Evolutionary conservation across 2,113 vertebrate species (phyloP).

Genomic region (Corydoras maculifer): DNA sequence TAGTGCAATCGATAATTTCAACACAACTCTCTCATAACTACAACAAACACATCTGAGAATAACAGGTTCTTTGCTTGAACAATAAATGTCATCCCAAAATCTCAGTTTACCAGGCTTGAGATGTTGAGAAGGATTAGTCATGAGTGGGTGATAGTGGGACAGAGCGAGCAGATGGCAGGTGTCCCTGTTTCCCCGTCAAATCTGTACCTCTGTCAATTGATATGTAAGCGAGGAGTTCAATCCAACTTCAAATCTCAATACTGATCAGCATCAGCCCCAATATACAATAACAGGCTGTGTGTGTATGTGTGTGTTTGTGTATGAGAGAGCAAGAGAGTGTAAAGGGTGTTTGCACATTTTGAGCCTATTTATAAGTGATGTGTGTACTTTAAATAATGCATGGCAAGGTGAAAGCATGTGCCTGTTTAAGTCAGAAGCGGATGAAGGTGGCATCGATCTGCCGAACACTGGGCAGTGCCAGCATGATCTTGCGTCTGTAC

Average conservation of each 20-base stretch:
- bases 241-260: background rate
- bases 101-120: no score
- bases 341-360: background rate
- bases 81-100: no score
- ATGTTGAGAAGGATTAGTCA: no score
- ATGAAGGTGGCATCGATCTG: conserved; percentile 97
- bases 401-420: background rate
- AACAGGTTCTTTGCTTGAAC: no score
- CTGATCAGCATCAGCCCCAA: conserved; percentile 12
- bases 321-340: background rate
- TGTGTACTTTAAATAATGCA: background rate
- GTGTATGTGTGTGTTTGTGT: conserved; percentile 34
- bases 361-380: background rate
- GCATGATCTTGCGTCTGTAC: conserved; percentile 94
- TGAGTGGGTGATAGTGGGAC: no score
- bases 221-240: no score
- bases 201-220: no score
- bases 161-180: no score
- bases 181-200: no score
- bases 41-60: no score
- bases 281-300: conserved; percentile 37
- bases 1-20: no score
- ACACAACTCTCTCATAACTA: no score
- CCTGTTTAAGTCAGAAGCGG: conserved; percentile 73
- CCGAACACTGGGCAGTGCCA: conserved; percentile 86